Base-by-base conservation (phyloP, 2,113 vertebrate species). In the Pyrgilauda ruficollis region DNA sequence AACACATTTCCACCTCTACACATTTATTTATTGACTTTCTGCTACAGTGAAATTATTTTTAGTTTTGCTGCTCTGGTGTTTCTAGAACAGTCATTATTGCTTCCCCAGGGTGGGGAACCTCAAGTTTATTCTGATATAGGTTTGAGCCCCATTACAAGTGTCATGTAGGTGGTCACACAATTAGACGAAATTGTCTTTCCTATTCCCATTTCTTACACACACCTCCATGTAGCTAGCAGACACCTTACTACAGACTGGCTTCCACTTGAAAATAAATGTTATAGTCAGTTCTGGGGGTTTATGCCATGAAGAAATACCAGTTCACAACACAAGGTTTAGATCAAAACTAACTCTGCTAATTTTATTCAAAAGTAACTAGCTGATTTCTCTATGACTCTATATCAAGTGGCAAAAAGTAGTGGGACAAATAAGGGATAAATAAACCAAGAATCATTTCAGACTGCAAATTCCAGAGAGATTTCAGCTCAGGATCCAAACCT, bases 101-200 rank as follows among this genome's bases (percentile, higher is more conserved):
- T 43, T 69, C 19, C 31, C 53, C 0, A 0, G 7, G 6, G 1
- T 53, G 16, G 10, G 26, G 6, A 87, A 30, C 33, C 20, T 63
- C 35, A 69, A 6, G 2, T 30, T 50, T 55, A 69, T 64, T 52
- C 19, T 77, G 49, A 66, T 31, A 39, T 8, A 68, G 27, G 3
- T 24, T 22, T 76, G 30, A 88, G 77, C 3, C 2, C 4, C 8
- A 43, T 27, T 61, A 18, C 4, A 61, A 52, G 68, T 44, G 27
- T 20, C 44, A 47, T 0, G 0, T 18, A 90, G 30, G 33, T 19
- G 39, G 24, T 55, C 7, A 22, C 53, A 52, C 7, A 21, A 2
- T 28, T 24, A 18, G 30, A 7, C 41, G 37, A 73, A 31, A 66
- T 64, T 86, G 7, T 17, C 19, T 76, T 68, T 79, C 10, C 10